Conservation (phyloP, 2,888 invertebrate species). For the Didymodactylos carnosus region DNA sequence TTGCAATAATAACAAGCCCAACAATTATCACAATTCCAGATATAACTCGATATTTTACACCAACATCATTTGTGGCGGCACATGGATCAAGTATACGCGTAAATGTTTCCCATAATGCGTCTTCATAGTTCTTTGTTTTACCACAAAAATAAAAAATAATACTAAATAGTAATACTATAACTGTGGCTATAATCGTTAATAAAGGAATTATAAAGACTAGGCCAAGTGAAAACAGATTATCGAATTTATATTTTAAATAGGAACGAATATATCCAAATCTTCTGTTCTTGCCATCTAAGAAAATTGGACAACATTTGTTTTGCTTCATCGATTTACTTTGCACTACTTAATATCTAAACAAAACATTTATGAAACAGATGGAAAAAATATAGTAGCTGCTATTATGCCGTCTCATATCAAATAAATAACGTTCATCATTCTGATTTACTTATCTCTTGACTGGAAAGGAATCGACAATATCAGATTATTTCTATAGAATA, state of each 20-base stretch:
- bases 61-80: neutral
- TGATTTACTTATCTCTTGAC: no score
- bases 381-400: no score
- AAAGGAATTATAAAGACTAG: neutral
- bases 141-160: neutral
- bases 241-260: neutral
- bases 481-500: no score
- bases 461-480: no score
- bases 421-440: no score
- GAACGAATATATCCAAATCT: neutral
- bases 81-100: neutral
- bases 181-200: neutral
- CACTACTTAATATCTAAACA: no score
- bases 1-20: neutral
- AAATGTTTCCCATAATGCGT: neutral
- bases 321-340: no score
- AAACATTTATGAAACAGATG: no score
- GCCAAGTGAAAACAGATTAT: neutral
- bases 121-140: neutral
- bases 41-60: neutral
- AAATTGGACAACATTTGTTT: no score
- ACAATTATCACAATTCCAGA: neutral
- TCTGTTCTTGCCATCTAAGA: neutral
- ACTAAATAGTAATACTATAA: neutral
- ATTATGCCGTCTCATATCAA: no score